Evolutionary conservation across 1,140 invertebrate species (phyloP).

Genomic region (Linepithema humile): DNA sequence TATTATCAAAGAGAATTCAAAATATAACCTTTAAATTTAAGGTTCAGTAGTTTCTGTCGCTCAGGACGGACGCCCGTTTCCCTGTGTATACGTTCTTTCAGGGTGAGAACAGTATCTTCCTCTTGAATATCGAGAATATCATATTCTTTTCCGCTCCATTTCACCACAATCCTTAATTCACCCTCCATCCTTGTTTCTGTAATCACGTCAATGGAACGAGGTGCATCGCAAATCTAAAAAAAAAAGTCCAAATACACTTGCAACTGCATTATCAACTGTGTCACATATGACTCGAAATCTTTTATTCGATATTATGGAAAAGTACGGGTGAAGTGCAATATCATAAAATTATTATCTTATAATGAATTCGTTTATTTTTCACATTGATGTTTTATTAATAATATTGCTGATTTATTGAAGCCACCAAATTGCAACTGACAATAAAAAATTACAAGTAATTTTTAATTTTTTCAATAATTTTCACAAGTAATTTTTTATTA

Average conservation of each 20-base stretch:
- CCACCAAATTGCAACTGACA: too few relatives aligned
- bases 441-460: too few relatives aligned
- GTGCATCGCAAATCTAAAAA: background rate
- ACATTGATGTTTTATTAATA: too few relatives aligned
- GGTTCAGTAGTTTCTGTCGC: constrained; percentile 96
- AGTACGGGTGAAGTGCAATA: background rate
- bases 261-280: background rate
- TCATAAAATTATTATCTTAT: background rate
- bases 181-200: constrained; percentile 77
- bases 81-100: constrained; percentile 92
- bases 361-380: too few relatives aligned
- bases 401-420: too few relatives aligned
- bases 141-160: constrained; percentile 96
- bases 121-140: constrained; percentile 88
- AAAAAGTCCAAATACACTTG: background rate
- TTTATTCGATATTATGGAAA: background rate
- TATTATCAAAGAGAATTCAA: constrained; percentile 48
- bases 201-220: constrained; percentile 9
- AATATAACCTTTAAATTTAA: constrained; percentile 94
- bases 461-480: too few relatives aligned
- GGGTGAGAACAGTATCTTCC: constrained; percentile 90
- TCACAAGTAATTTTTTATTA: too few relatives aligned
- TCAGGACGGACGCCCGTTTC: constrained; percentile 94
- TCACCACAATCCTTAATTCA: constrained; percentile 88
- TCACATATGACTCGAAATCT: background rate